Conservation (phyloP, 2,888 invertebrate species). For the Junonia oenone region DNA sequence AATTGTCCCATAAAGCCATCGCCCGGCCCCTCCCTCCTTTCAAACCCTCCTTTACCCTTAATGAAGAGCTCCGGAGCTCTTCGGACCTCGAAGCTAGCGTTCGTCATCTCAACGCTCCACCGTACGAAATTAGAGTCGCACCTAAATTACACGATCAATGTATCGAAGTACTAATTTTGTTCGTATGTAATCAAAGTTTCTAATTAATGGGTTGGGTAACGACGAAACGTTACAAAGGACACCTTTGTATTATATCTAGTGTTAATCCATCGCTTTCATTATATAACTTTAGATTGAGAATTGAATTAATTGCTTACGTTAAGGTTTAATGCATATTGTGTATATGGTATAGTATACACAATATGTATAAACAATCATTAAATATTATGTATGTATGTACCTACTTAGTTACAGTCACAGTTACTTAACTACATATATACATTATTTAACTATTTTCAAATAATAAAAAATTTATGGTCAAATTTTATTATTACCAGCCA, state of each 20-base stretch:
- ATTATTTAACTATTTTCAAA: too few species aligned
- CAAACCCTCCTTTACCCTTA: constrained; percentile 50
- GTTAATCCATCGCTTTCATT: not conserved
- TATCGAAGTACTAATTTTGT: constrained; percentile 32
- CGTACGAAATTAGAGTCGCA: constrained; percentile 59
- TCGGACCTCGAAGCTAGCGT: constrained; percentile 57
- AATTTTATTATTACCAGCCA: too few species aligned
- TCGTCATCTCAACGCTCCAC: constrained; percentile 68
- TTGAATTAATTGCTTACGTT: not conserved
- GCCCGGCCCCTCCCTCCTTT: constrained; percentile 41
- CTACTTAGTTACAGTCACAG: too few species aligned
- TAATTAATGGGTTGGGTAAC: constrained; percentile 20
- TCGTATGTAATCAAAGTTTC: constrained; percentile 29
- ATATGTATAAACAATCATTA: too few species aligned
- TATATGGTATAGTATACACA: too few species aligned
- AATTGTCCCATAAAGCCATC: constrained; percentile 77
- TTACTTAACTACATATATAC: too few species aligned
- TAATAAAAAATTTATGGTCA: too few species aligned
- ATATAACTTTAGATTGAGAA: not conserved
- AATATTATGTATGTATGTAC: too few species aligned
- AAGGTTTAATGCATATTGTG: too few species aligned
- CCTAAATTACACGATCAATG: constrained; percentile 58
- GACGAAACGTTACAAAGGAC: constrained; percentile 8
- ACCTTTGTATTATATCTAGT: not conserved
- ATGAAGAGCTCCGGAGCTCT: constrained; percentile 57